Evolutionary conservation across 2,888 invertebrate genomes (phyloP).

Genomic region (Cyaniris semiargus): DNA sequence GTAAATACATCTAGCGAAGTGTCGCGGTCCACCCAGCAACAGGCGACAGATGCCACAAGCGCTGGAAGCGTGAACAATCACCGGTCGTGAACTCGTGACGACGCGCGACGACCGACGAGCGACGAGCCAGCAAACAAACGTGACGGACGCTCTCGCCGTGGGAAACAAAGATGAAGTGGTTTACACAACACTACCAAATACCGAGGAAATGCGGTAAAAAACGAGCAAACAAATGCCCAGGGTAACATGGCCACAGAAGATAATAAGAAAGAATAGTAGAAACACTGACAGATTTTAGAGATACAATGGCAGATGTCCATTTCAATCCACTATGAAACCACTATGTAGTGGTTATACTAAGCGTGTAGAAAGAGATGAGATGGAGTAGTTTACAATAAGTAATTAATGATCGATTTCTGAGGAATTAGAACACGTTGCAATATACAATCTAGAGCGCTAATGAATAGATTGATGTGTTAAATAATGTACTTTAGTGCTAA

Average conservation of each 20-base stretch:
- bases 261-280: not conserved
- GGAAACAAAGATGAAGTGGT: not conserved
- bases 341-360: too few species aligned
- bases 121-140: constrained; percentile 14
- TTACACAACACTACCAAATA: constrained; percentile 3
- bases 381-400: too few species aligned
- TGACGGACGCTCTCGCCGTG: constrained; percentile 2
- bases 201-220: not conserved
- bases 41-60: not conserved
- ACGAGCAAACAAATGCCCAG: not conserved
- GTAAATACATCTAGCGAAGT: not conserved
- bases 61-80: constrained; percentile 17
- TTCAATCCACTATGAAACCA: too few species aligned
- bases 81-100: constrained; percentile 18
- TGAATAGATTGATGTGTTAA: too few species aligned
- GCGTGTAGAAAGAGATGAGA: too few species aligned
- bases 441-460: too few species aligned
- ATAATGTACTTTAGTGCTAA: too few species aligned
- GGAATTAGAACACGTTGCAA: too few species aligned
- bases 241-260: not conserved
- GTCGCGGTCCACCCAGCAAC: not conserved
- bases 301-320: too few species aligned
- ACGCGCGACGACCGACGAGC: not conserved
- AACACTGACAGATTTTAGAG: too few species aligned
- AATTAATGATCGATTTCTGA: too few species aligned